Evolutionary conservation across 2,113 vertebrate species (phyloP), one percentile per base, ranked within the genome.

Genomic region (Hyaena hyaena): DNA sequence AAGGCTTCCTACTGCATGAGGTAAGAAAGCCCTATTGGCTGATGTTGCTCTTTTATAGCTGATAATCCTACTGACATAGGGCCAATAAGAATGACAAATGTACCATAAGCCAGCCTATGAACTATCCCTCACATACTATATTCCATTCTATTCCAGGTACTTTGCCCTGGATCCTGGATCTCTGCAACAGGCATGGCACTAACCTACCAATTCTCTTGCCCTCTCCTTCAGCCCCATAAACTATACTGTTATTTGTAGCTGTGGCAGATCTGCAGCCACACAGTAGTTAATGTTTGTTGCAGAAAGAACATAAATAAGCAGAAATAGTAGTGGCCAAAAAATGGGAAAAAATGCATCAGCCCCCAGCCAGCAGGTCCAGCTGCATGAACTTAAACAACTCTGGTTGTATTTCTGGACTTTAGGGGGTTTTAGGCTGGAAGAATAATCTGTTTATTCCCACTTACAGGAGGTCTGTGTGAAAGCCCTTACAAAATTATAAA

Each of bases 401-500:
- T 81, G 61, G 0, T 26, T 87, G 26, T 63, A 88, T 53, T 85
- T 96, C 90, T 95, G 45, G 23, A 66, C 23, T 90, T 96, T 4
- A 21, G 35, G 6, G 0, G 12, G 7, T 80, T 91, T 93, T 71
- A 84, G 85, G 82, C 33, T 84, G 4, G 19, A 96, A 93, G 12
- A 71, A 39, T 65, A 65, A 83, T 77, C 35, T 71, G 73, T 76
- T 66, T 88, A 17, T 61, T 95, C 6, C 53, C 43, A 58, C 5
- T 88, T 33, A 68, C 7, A 96, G 10, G 58, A 88, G 14, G 4
- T 55, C 45, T 65, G 2, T 76, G 5, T 39, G 28, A 95, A 93
- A 76, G 55, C 63, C 53, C 61, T 81, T 89, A 94, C 50, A 92
- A 83, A 92, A 35, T 50, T 66, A 43, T 55, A 69, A 94, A 88